Evolutionary conservation across 2,113 vertebrate genomes (phyloP).

Genomic region (Coturnix japonica): DNA sequence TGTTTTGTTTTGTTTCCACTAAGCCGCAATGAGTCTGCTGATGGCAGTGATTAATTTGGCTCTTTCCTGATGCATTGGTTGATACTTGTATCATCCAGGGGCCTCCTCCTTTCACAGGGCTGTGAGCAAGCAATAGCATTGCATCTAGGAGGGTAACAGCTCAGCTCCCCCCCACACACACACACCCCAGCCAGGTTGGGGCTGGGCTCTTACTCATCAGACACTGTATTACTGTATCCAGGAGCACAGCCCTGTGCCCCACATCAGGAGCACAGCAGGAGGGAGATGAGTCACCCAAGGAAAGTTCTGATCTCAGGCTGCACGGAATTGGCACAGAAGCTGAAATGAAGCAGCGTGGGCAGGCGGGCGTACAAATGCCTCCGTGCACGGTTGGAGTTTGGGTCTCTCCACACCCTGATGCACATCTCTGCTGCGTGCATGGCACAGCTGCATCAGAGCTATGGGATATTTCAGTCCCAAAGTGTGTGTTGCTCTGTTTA

Average conservation of each 20-base stretch:
- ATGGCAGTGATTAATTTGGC: slow-evolving; percentile 9
- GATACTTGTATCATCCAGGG: background rate
- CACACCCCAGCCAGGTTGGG: background rate
- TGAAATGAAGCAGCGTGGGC: fast-evolving
- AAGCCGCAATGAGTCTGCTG: slow-evolving; percentile 19
- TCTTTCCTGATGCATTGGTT: background rate
- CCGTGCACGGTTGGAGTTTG: no score
- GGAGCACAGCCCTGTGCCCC: no score
- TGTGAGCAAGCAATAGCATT: background rate
- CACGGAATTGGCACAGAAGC: fast-evolving
- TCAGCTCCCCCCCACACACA: no score
- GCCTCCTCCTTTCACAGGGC: background rate
- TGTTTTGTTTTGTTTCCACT: slow-evolving; percentile 52
- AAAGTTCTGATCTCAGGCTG: background rate
- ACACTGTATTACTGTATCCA: no score
- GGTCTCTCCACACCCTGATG: fast-evolving
- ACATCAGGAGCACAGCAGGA: background rate
- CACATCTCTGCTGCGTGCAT: fast-evolving
- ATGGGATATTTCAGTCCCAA: background rate
- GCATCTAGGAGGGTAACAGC: background rate
- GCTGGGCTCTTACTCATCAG: no score
- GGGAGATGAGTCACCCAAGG: background rate
- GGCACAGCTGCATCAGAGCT: fast-evolving
- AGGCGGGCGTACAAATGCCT: fast-evolving
- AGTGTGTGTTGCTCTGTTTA: no score